Evolutionary conservation across 2,888 invertebrate species (phyloP), one percentile per base, ranked within the genome.

Genomic region (Xestia c-nigrum): DNA sequence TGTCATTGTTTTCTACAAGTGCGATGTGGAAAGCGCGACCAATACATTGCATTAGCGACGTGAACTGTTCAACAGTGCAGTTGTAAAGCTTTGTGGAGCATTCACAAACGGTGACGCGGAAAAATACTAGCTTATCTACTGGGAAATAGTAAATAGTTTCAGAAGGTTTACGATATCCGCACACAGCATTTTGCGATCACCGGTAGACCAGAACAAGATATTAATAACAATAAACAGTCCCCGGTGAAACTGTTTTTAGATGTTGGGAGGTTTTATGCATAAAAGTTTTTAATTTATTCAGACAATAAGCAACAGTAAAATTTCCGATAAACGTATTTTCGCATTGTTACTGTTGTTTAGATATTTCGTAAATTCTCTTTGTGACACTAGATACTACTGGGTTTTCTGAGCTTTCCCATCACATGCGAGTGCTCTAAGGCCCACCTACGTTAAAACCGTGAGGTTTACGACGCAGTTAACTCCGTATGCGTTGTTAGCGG

Each of bases 381-480:
- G 9, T 6, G n/a, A 10, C 10, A 7, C 10, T 47, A 2, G 14
- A 24, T 6, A 10, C 10, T 47, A 61, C n/a, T 61, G 7, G 21
- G 46, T 59, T 40, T 78, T 74, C 71, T 82, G 83, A 10, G 19
- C 7, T 1, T 31, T 43, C 9, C 12, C 3, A 47, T 64, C 12
- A 16, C 16, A 47, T 38, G 38, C 24, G 12, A 10, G 16, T 52
- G 38, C 50, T 61, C 14, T 75, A 50, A n/a, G n/a, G 74, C 73
- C 82, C 74, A 79, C 83, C 79, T 83, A 67, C 74, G 70, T 67
- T 55, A 40, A 59, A 40, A 31, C 31, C 57, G 40, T 31, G 52
- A 55, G 63, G 72, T 83, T 83, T 83, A 79, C 67, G 83, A 83
- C 47, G 83, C 83, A 74, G 72, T 83, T 72, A 72, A 71, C 52